Base-by-base conservation (phyloP, 2,797 vertebrate genomes). In the Microctenopoma stevenorrisi region DNA sequence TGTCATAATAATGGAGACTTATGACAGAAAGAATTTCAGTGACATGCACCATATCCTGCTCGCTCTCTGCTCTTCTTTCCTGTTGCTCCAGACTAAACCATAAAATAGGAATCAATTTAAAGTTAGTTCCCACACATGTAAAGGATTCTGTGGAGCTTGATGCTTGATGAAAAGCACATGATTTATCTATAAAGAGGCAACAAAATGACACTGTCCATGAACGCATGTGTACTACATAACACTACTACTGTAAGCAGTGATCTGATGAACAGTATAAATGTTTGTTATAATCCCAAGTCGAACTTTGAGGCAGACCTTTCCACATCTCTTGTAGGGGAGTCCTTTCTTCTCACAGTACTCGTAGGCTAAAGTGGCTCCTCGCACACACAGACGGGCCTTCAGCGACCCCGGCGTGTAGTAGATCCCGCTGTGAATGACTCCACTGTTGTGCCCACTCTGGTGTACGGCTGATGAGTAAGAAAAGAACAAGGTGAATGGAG, bases 341-440 rank as follows among this genome's bases (percentile, higher is more conserved):
- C 92, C 91, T 76, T 98, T 99, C 89, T 90, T 94, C 52, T 98
- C 93, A 37, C 96, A 97, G 89, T 98, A 99, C n/a, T 96, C 79
- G 65, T 98, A 99, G 78, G 96, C 94, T 30, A 98, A 89, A 4
- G 91, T 89, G 51, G 97, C 92, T 2, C 98, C 98, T 22, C 94
- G 92, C 71, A 98, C 97, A 70, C 98, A 99, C 52, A 99, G 93
- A 26, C 93, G 95, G 18, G 98, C 98, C 86, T 98, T 98, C 81
- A 99, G 95, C 11, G 98, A 98, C 0, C 96, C 97, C 0, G 97
- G 97, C 0, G 92, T 96, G 93, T 99, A 99, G 92, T 99, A 99
- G 87, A 99, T 97, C 3, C 98, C 97, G 5, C 96, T 98, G 93
- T 99, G 98, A 89, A 99, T 97, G 74, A 99, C 98, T 0, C 98